Evolutionary conservation across 2,888 invertebrate species (phyloP), one percentile per base, ranked within the genome.

Genomic region (Acanthopleura granulata): DNA sequence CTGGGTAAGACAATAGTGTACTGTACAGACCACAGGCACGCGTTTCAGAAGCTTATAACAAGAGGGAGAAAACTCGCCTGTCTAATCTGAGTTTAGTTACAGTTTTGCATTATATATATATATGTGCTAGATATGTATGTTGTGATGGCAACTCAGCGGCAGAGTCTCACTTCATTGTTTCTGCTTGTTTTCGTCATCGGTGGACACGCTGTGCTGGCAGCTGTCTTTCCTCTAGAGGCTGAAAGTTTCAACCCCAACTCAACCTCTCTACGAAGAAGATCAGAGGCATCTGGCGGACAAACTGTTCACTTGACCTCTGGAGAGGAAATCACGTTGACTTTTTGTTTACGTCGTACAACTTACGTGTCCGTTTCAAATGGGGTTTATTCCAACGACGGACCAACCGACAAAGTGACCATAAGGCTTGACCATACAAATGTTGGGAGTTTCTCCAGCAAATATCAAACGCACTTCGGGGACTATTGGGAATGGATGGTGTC

Each of bases 401-500:
- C 18, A 1, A 79, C 79, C 27, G 80, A 81, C n/a, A 72, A 76
- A n/a, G 81, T 83, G 6, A 49, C 78, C 3, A 78, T 83, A 1
- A 72, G 78, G 12, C 74, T 83, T 0, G 82, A 83, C 69, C 66
- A 78, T 27, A 62, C 73, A 25, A 40, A 74, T 51, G 78, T 83
- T 74, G 82, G 82, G 9, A 77, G 73, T 15, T 83, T 80, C 72
- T 73, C 69, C 73, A 77, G 57, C 57, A 57, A 57, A 57, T 12
- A 81, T 0, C 78, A 79, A 0, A 74, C 76, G 0, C 74, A 72
- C 11, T 27, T 18, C 11, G 50, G 72, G 15, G 69, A 74, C 14
- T 72, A 78, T 18, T 82, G 81, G 81, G 77, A 80, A 49, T 30
- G 49, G 12, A 82, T 83, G 62, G 49, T 78, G 51, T 77, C 80